Base-by-base conservation (phyloP, 2,888 invertebrate species). In the Hololepta plana region DNA sequence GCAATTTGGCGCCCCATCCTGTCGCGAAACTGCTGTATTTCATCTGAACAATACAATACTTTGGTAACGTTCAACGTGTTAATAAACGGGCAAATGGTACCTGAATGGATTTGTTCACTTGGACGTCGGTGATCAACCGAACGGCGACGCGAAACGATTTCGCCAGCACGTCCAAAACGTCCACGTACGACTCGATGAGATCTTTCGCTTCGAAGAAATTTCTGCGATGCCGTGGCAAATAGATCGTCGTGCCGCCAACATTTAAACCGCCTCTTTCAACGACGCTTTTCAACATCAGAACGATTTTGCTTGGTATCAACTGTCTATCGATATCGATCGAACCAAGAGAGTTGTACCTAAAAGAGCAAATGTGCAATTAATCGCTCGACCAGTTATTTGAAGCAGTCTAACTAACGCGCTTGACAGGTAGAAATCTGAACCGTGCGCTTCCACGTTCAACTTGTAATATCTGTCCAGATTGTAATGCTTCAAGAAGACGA, bases 391-490 rank as follows among this genome's bases (percentile, higher is more conserved):
- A 14, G 8, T 15, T 6, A 10, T n/a, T n/a, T 26, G 11, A 3
- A 22, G 9, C 9, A 12, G 17, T 12, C 13, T 6, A 33, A 62
- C 67, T 60, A 48, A 71, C 70, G 61, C 59, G 34, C 62, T 62
- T 15, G 69, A 62, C 59, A 71, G 60, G 33, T 56, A 59, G 46
- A 68, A 53, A 28, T 71, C 68, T 44, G 67, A 67, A 29, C 70
- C 70, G n/a, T n/a, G n/a, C 1, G 68, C 67, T 37, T 61, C 58
- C 13, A 67, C 59, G 36, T 63, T 64, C n/a, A 72, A 54, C 50
- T 69, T 72, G 39, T 62, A 72, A 40, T 62, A 59, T 3, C 66
- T 55, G 20, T 70, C 69, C 38, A 72, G 48, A 31, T 60, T 64
- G 38, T 61, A 64, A 35, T 59, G 58, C 44, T 66, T 67, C 38